Conservation (phyloP, 2,797 vertebrate species). For the Rhadinocentrus ornatus region DNA sequence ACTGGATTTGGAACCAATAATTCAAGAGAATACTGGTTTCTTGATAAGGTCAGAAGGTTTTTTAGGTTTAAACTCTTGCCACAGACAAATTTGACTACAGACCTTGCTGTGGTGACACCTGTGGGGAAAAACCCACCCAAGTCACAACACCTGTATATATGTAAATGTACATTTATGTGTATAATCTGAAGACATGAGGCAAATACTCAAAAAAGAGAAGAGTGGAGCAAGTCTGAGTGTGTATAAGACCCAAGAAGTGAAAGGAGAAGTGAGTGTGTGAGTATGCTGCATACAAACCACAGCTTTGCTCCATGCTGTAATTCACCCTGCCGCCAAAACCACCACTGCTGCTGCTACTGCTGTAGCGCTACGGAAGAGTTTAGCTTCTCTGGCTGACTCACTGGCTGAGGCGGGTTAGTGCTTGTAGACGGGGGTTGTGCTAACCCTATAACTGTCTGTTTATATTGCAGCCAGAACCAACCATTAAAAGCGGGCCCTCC, state of each 20-base stretch:
- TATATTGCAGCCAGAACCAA: slow-evolving; percentile 80
- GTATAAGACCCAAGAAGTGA: slow-evolving; percentile 53
- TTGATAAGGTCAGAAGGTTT: slow-evolving; percentile 67
- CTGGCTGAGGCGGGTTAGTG: slow-evolving; percentile 57
- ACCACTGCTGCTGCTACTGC: slow-evolving; percentile 71
- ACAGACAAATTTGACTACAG: slow-evolving; percentile 52
- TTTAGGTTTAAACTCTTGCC: slow-evolving; percentile 54
- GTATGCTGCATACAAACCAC: slow-evolving; percentile 80
- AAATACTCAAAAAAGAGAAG: slow-evolving; percentile 17
- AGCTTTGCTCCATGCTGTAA: slow-evolving; percentile 85
- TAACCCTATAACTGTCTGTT: slow-evolving; percentile 85
- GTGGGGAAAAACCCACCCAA: slow-evolving; percentile 64
- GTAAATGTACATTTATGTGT: neutral
- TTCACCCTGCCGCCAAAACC: slow-evolving; percentile 85
- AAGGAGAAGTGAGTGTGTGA: slow-evolving; percentile 72
- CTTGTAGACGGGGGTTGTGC: slow-evolving; percentile 72
- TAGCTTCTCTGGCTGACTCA: slow-evolving; percentile 66
- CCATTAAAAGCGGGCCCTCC: slow-evolving; percentile 81
- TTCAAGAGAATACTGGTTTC: slow-evolving; percentile 63
- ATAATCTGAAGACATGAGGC: slow-evolving; percentile 34
- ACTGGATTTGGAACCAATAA: slow-evolving; percentile 56
- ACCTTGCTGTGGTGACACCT: slow-evolving; percentile 60
- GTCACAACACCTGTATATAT: slow-evolving; percentile 23
- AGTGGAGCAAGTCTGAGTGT: slow-evolving; percentile 27
- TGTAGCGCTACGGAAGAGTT: slow-evolving; percentile 60